These are phyloP conservation scores for Triplophysa tibetana DNA, from an alignment of 2,113 vertebrate species.

Conservation along the genomic window DNA sequence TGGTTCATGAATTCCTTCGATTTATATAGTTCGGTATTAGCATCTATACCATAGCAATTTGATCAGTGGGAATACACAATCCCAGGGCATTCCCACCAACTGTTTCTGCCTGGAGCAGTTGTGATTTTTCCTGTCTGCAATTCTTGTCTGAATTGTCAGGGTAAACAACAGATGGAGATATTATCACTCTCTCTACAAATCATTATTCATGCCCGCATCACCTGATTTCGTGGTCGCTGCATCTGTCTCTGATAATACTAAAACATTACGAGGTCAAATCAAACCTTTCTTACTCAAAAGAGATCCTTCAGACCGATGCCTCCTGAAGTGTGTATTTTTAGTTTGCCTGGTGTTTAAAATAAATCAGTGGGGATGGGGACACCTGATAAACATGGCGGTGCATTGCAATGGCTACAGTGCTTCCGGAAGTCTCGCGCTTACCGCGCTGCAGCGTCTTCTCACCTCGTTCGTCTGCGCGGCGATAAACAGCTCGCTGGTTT, in stretches of 20 bases:
- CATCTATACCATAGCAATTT: not conserved
- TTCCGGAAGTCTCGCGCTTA: not conserved
- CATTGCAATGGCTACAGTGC: conserved; percentile 26
- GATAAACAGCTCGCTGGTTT: conserved; percentile 38
- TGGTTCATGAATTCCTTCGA: no score
- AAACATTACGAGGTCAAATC: not conserved
- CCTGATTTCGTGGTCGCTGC: conserved; percentile 18
- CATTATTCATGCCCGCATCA: not conserved
- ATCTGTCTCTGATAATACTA: conserved; percentile 4
- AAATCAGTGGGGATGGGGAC: conserved; percentile 46
- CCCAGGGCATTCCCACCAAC: conserved; percentile 17
- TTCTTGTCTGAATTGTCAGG: conserved; percentile 9
- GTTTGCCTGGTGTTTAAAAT: conserved; percentile 45
- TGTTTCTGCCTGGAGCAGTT: conserved; percentile 34
- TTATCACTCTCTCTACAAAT: conserved; percentile 12
- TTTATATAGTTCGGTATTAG: not conserved
- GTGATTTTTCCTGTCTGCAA: conserved; percentile 9
- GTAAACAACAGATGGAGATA: conserved; percentile 51
- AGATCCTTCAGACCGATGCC: not conserved
- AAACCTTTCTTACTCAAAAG: not conserved
- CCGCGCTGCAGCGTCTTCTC: conserved; percentile 20
- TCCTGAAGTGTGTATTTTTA: conserved; percentile 21
- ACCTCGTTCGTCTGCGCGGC: conserved; percentile 47
- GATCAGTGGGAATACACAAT: conserved; percentile 14
- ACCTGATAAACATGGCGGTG: conserved; percentile 34